phyloP scores from a whole-genome alignment of 2,888 invertebrate species.

The Agrochola lychnidis region DNA sequence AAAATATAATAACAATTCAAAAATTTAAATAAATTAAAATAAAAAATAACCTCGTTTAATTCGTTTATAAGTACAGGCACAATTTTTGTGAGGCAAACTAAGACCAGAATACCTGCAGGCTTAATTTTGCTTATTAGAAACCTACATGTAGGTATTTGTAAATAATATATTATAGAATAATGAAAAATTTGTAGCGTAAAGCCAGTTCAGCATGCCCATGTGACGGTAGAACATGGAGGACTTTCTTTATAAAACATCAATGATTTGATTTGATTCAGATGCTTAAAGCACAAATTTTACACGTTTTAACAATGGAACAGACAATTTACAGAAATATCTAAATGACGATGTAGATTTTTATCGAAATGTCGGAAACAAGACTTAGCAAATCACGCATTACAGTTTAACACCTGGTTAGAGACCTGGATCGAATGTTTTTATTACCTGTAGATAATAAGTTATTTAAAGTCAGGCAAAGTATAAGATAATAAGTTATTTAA shows the following conservation, averaged over 20 bases:
- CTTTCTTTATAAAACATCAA: no score
- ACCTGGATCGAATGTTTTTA: background rate
- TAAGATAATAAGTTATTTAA: background rate
- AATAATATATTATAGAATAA: no score
- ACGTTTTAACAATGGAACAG: background rate
- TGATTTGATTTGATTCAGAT: no score
- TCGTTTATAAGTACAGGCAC: background rate
- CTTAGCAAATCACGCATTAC: background rate
- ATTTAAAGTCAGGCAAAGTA: background rate
- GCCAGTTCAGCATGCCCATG: no score
- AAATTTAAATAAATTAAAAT: no score
- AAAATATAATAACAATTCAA: no score
- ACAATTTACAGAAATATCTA: background rate
- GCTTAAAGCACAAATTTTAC: background rate
- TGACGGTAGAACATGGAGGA: no score
- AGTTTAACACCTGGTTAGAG: background rate
- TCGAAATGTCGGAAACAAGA: background rate
- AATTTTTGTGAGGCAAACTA: background rate
- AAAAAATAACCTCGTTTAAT: background rate
- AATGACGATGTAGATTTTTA: background rate
- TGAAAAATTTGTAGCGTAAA: background rate
- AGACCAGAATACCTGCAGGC: background rate
- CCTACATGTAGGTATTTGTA: background rate
- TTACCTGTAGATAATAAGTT: background rate
- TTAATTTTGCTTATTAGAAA: background rate